These are phyloP conservation scores for Sisor rabdophorus DNA, from an alignment of 2,113 vertebrate genomes.

Conservation along the genomic window DNA sequence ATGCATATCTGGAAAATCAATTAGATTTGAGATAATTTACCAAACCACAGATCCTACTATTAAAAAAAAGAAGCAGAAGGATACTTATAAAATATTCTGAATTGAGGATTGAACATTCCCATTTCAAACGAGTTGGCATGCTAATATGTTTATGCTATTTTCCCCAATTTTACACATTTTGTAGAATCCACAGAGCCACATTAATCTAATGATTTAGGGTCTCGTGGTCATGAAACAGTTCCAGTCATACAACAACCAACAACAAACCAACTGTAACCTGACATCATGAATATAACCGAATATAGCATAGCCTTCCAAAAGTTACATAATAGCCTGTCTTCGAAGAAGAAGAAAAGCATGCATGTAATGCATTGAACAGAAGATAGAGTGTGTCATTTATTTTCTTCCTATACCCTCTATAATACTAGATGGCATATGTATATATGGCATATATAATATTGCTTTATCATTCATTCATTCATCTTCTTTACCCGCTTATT, in stretches of 20 bases:
- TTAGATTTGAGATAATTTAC: slow-evolving; percentile 6
- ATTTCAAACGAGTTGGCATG: slow-evolving; percentile 4
- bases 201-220: slow-evolving; percentile 23
- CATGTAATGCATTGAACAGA: neutral
- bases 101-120: neutral
- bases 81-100: neutral
- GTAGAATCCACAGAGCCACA: slow-evolving; percentile 7
- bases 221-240: neutral
- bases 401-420: neutral
- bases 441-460: neutral
- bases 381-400: neutral
- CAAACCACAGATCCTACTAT: neutral
- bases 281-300: slow-evolving; percentile 2
- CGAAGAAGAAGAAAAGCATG: neutral
- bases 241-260: neutral
- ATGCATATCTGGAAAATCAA: slow-evolving; percentile 1
- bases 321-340: neutral
- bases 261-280: no score
- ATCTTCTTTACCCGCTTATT: no score
- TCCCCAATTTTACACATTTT: neutral
- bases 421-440: neutral
- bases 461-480: no score
- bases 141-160: neutral
- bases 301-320: slow-evolving; percentile 7
- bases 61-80: neutral